Conservation (phyloP, 2,113 vertebrate genomes). For the Crotalus horridus region DNA sequence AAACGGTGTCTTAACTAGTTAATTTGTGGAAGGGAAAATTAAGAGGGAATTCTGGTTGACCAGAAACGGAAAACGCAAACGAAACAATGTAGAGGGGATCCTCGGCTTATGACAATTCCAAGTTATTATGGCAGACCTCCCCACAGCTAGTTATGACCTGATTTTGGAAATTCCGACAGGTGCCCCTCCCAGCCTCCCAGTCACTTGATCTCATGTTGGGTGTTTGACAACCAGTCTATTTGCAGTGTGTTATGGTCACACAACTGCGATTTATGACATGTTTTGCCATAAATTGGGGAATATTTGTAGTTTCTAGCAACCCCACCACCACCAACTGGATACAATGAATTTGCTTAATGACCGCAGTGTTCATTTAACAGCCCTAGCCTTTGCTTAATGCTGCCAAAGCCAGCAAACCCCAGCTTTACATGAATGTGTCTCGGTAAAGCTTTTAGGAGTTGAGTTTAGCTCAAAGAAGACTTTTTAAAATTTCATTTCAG, state of each 20-base stretch:
- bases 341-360: not conserved
- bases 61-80: not conserved
- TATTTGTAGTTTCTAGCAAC: too few relatives aligned
- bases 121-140: too few relatives aligned
- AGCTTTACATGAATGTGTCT: not conserved
- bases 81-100: too few relatives aligned
- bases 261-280: not conserved
- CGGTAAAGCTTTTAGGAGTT: not conserved
- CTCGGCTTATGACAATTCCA: too few relatives aligned
- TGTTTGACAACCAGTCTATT: not conserved
- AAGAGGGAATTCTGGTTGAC: slow-evolving; percentile 21
- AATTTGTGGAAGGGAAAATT: slow-evolving; percentile 25
- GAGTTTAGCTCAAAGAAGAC: not conserved
- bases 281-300: not conserved
- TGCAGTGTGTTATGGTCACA: not conserved
- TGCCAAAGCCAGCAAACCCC: not conserved
- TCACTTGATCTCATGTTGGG: too few relatives aligned
- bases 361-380: not conserved
- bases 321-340: not conserved
- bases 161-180: too few relatives aligned
- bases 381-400: not conserved
- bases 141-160: too few relatives aligned
- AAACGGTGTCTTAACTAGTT: slow-evolving; percentile 46
- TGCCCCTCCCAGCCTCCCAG: too few relatives aligned
- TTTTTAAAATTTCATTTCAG: not conserved